phyloP scores from a whole-genome alignment of 2,888 invertebrate species.

The Drosophila melanosoma region DNA sequence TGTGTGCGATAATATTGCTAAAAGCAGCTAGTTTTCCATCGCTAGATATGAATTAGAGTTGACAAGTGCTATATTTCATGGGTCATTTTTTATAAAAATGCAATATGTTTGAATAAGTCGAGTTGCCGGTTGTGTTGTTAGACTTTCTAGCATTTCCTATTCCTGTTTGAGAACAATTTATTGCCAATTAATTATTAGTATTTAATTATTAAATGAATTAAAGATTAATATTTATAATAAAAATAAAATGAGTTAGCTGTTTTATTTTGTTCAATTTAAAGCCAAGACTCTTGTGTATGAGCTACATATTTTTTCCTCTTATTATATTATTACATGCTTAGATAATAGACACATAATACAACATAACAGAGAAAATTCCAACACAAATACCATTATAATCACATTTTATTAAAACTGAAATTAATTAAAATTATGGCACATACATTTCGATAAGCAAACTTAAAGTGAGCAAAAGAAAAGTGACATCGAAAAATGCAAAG shows the following conservation, averaged over 20 bases:
- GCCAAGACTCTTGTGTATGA: not conserved
- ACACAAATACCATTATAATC: slow-evolving; percentile 18
- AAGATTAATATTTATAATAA: too few species aligned
- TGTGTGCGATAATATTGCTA: not conserved
- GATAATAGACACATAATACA: too few species aligned
- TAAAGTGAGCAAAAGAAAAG: slow-evolving; percentile 3
- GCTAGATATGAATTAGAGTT: slow-evolving; percentile 2
- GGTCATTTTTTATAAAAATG: slow-evolving; percentile 63
- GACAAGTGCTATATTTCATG: not conserved
- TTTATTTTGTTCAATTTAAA: not conserved
- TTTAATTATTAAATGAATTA: too few species aligned
- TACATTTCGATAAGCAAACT: slow-evolving; percentile 2
- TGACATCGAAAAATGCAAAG: slow-evolving; percentile 34
- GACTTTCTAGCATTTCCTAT: slow-evolving; percentile 86
- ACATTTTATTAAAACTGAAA: slow-evolving; percentile 9
- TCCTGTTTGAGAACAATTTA: slow-evolving; percentile 77
- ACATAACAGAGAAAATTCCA: slow-evolving; percentile 1
- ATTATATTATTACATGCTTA: not conserved
- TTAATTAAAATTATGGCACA: slow-evolving; percentile 15
- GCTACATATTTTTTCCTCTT: not conserved
- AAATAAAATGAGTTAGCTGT: not conserved
- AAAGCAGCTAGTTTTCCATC: not conserved
- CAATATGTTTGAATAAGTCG: slow-evolving; percentile 91
- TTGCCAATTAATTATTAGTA: too few species aligned
- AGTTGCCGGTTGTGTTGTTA: slow-evolving; percentile 85